Evolutionary conservation across 2,113 vertebrate species (phyloP), one percentile per base, ranked within the genome.

Genomic region (Gasterosteus nipponicus): DNA sequence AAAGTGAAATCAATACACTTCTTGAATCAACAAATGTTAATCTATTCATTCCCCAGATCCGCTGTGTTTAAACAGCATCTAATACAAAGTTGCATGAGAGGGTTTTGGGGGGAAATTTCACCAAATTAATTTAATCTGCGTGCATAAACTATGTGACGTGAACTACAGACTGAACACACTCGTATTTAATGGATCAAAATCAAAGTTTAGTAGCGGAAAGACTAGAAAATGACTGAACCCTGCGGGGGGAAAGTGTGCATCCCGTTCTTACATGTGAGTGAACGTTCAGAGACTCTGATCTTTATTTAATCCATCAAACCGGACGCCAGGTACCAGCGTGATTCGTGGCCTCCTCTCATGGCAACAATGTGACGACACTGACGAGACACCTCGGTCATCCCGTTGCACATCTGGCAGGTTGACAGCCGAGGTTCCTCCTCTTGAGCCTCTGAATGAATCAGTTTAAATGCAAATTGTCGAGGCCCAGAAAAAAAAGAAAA

Each of bases 381-480:
- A 18, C 10, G 19, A 39, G 26, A 22, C 12, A 22, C 47, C n/a
- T 3, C 2, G 5, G 26, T 44, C 10, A 46, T 26, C 35, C 49
- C 10, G 29, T 60, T 72, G 9, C 53, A 8, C 10, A 2, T 44
- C 59, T 63, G 53, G 15, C 51, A 19, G 18, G 5, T 2, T 47
- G 14, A 46, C 14, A 56, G 3, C 49, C 0, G 5, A 26, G 9
- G 58, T 22, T 49, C 51, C 39, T 69, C 33, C 38, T 31, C 46
- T 11, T 2, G 0, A 2, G 10, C 60, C 69, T 71, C 35, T 56
- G 18, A 64, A 73, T 56, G 10, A 26, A 42, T 72, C 72, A 1
- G 67, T 89, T 89, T 51, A 68, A 85, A 88, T 88, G 73, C 78
- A 87, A 87, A 78, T 49, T 2, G 7, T 26, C 60, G 2, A 46